phyloP scores from a whole-genome alignment of 2,113 vertebrate species.

The Limanda limanda region DNA sequence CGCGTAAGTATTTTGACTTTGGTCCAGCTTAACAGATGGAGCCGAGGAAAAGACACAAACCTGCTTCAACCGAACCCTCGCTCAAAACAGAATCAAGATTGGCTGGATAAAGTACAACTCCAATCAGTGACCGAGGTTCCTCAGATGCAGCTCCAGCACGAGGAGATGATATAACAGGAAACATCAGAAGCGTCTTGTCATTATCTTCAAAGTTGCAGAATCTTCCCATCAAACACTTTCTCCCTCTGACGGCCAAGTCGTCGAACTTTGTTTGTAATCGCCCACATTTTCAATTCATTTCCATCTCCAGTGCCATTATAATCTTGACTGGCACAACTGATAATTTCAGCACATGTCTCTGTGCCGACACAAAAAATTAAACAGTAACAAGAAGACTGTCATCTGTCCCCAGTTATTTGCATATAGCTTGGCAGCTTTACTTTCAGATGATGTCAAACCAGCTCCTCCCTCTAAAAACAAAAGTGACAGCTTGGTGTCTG shows the following conservation, averaged over 20 bases:
- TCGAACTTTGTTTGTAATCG: conserved; percentile 45
- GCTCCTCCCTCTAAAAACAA: conserved; percentile 45
- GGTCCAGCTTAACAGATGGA: conserved; percentile 68
- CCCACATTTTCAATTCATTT: conserved; percentile 46
- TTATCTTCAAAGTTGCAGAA: conserved; percentile 52
- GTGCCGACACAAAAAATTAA: conserved; percentile 32
- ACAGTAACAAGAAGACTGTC: conserved; percentile 55
- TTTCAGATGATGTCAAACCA: conserved; percentile 56
- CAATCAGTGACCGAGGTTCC: conserved; percentile 24
- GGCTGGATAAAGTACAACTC: conserved; percentile 32
- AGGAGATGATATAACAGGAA: conserved; percentile 19
- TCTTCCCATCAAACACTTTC: conserved; percentile 25
- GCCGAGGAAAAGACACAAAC: conserved; percentile 47
- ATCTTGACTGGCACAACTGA: conserved; percentile 52
- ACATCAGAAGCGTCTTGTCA: conserved; percentile 37
- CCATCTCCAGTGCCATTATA: conserved; percentile 39
- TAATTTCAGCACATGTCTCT: conserved; percentile 59
- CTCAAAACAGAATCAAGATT: conserved; percentile 26
- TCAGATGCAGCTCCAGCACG: conserved; percentile 45
- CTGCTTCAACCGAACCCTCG: conserved; percentile 44
- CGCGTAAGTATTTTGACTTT: conserved; percentile 14
- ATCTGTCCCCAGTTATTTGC: conserved; percentile 57
- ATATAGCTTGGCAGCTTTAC: conserved; percentile 61
- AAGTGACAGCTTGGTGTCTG: conserved; percentile 62
- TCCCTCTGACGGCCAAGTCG: conserved; percentile 15